Conservation (phyloP, 1,140 invertebrate genomes). For the Oreohelix idahoensis region DNA sequence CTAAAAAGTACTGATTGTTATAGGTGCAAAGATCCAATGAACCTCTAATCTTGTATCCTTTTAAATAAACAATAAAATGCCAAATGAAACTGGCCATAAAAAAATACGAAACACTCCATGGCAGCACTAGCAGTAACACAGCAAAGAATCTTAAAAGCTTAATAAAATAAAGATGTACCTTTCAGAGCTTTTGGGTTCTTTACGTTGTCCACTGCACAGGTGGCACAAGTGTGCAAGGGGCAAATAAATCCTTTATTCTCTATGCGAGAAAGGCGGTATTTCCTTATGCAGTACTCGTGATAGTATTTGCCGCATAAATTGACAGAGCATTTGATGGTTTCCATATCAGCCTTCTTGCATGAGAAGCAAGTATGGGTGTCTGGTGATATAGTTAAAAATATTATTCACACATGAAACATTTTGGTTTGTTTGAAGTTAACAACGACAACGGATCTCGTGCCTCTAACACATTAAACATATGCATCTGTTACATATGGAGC, state of each 20-base stretch:
- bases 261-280: constrained; percentile 63
- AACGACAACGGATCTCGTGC: too few species aligned
- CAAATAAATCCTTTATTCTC: constrained; percentile 77
- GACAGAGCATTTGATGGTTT: constrained; percentile 73
- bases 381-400: constrained; percentile 44
- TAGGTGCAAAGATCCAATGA: too few species aligned
- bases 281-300: constrained; percentile 74
- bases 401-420: too few species aligned
- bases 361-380: constrained; percentile 87
- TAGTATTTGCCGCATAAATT: constrained; percentile 74
- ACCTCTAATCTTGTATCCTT: too few species aligned
- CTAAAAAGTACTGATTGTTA: too few species aligned
- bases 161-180: constrained; percentile 44
- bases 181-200: constrained; percentile 62
- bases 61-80: too few species aligned
- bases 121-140: neutral
- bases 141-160: neutral
- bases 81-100: too few species aligned
- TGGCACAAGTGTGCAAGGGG: constrained; percentile 90
- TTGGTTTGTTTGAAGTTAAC: too few species aligned
- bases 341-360: constrained; percentile 75
- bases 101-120: too few species aligned
- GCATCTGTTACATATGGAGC: too few species aligned
- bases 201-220: constrained; percentile 88
- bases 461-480: too few species aligned